These are phyloP conservation scores for Opisthograptis luteolata DNA, from an alignment of 2,888 invertebrate species.

Conservation along the genomic window DNA sequence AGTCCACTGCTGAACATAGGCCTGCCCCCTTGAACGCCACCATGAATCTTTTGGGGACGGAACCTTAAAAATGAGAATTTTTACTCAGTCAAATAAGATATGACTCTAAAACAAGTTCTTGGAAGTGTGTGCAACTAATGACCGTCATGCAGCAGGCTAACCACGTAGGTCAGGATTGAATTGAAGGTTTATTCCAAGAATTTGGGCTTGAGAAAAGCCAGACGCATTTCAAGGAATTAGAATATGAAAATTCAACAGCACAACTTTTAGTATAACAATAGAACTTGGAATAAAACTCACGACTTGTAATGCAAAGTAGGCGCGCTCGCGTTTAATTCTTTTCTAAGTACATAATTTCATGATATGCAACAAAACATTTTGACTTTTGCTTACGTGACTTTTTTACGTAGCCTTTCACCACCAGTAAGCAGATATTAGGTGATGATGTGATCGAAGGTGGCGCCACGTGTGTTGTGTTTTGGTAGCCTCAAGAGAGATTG, in stretches of 20 bases:
- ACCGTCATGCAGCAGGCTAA: conserved; percentile 17
- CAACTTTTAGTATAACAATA: too few relatives aligned
- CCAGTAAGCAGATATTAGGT: too few relatives aligned
- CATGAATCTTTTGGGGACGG: too few relatives aligned
- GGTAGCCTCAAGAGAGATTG: too few relatives aligned
- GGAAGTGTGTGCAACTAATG: conserved; percentile 16
- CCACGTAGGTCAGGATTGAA: conserved; percentile 27
- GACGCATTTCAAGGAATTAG: conserved; percentile 8
- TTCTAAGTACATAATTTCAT: too few relatives aligned
- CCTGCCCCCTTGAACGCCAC: too few relatives aligned
- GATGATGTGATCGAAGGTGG: too few relatives aligned
- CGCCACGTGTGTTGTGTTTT: too few relatives aligned
- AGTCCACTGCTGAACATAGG: too few relatives aligned
- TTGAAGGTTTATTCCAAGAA: conserved; percentile 21
- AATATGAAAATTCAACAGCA: conserved; percentile 1
- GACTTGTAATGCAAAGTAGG: neutral
- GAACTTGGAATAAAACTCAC: too few relatives aligned
- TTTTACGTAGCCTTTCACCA: too few relatives aligned
- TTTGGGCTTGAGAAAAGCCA: conserved; percentile 20
- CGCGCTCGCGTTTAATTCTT: conserved; percentile 16
- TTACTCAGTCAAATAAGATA: conserved; percentile 15
- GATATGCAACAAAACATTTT: neutral
- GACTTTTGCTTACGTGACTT: too few relatives aligned
- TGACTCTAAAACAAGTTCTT: conserved; percentile 24
- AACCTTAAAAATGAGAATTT: conserved; percentile 8